Base-by-base conservation (phyloP, 1,140 invertebrate species). In the Platyscapa corneri region DNA sequence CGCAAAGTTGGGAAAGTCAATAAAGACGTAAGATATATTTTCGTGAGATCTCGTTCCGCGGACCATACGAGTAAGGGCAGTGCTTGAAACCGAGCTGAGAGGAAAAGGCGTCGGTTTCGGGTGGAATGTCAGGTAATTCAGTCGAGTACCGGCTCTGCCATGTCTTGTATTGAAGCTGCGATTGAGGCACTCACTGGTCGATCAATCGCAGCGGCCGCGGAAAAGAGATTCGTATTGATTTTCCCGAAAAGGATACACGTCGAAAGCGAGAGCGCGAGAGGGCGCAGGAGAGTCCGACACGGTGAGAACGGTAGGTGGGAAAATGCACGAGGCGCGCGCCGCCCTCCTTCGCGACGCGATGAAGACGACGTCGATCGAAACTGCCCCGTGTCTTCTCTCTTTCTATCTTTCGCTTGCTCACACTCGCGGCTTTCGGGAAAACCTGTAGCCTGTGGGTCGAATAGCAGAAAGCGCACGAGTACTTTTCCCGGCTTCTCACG, bases 171-270 rank as follows among this genome's bases (percentile, higher is more conserved):
- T 5, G 12, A 12, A 7, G 27, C 27, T 10, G 1, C 56, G 7
- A 20, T 53, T 20, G 7, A 53, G 16, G 56, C 56, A 23, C 23
- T 14, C 14, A 23, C 56, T 23, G 27, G 20, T 60, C 23, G 56
- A 60, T 23, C 67, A 34, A 32, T 39, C 32, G 18, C 34, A 85
- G 79, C 87, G 80, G 70, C 30, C 56, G 42, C 75, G 85, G 90
- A 90, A 91, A 80, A 89, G 89, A 88, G 88, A 90, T 91, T 91
- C 88, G 89, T 91, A 91, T 91, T 91, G 91, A 92, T 91, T 90
- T 91, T 67, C 75, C 56, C 83, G 77, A 85, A 85, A 85, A 64
- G 84, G 72, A 82, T 49, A 77, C 39, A 67, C 79, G n/a, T n/a
- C n/a, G 42, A 10, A 20, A 23, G 49, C 27, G 3, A 32, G 49